Evolutionary conservation across 2,888 invertebrate species (phyloP).

Genomic region (Synanthedon tipuliformis): DNA sequence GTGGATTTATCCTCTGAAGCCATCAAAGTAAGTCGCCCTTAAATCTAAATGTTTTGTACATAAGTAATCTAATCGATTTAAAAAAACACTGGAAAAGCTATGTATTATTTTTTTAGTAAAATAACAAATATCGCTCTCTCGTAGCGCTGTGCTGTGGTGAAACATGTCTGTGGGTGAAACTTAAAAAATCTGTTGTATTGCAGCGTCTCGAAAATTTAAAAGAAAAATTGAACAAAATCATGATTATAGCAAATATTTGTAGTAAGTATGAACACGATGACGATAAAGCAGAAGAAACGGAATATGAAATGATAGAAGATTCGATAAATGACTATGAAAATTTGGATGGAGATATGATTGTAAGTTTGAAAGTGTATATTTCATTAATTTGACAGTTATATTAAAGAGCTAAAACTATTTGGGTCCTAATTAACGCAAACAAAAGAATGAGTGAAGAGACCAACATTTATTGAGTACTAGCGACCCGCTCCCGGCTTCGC

Average conservation of each 20-base stretch:
- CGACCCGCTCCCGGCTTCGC: too few species aligned
- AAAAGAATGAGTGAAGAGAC: too few species aligned
- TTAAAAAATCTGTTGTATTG: constrained; percentile 7
- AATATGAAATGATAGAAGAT: constrained; percentile 17
- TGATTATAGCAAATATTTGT: constrained; percentile 73
- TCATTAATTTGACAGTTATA: too few species aligned
- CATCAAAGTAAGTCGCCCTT: constrained; percentile 45
- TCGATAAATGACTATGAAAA: constrained; percentile 36
- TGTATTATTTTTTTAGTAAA: too few species aligned
- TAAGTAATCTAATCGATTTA: neutral
- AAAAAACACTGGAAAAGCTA: neutral
- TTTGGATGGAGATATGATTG: constrained; percentile 47
- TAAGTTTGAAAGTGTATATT: constrained; percentile 18
- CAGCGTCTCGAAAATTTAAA: constrained; percentile 65
- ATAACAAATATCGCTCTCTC: too few species aligned
- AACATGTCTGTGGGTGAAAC: too few species aligned
- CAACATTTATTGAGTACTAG: too few species aligned
- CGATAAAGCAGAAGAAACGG: constrained; percentile 27
- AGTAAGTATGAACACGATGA: constrained; percentile 76
- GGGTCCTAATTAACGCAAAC: too few species aligned
- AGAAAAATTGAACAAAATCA: constrained; percentile 70
- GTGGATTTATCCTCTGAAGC: constrained; percentile 73
- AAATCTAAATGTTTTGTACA: neutral
- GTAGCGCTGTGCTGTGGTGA: too few species aligned
- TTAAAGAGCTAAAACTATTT: too few species aligned